These are phyloP conservation scores for Anabacerthia variegaticeps DNA, from an alignment of 2,797 vertebrate genomes.

Conservation along the genomic window DNA sequence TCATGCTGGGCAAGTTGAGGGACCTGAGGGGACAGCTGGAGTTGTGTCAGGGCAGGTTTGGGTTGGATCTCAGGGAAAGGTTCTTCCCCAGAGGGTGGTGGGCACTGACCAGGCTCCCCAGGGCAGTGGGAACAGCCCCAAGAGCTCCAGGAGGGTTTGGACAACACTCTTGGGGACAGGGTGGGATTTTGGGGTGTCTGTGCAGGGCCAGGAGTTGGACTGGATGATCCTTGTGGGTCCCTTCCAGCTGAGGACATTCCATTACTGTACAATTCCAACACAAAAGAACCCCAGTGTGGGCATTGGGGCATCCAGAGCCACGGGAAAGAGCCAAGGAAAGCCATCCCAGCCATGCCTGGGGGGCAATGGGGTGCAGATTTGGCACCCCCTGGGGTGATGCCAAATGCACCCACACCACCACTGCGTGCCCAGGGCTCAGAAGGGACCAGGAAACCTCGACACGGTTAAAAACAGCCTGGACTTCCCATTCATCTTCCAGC, in stretches of 20 bases:
- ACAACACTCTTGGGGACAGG: background rate
- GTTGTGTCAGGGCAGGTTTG: background rate
- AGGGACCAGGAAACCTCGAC: background rate
- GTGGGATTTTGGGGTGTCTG: background rate
- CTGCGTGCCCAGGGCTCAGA: background rate
- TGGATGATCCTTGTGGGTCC: background rate
- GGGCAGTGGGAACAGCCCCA: background rate
- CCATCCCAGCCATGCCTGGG: background rate
- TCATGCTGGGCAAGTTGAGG: background rate
- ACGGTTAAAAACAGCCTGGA: background rate
- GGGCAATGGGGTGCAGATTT: fast-evolving
- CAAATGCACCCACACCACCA: fast-evolving
- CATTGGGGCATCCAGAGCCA: background rate
- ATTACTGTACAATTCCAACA: no score
- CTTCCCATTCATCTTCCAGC: background rate
- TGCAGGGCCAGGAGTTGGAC: background rate
- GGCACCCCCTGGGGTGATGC: background rate
- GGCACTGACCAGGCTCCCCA: background rate
- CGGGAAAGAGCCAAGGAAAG: background rate
- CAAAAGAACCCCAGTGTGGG: background rate
- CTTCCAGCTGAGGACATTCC: background rate
- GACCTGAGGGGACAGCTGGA: background rate
- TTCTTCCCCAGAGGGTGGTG: background rate
- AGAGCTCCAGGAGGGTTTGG: background rate
- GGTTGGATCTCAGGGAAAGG: background rate